These are phyloP conservation scores for Amphipyra berbera DNA, from an alignment of 2,888 invertebrate species.

Conservation along the genomic window DNA sequence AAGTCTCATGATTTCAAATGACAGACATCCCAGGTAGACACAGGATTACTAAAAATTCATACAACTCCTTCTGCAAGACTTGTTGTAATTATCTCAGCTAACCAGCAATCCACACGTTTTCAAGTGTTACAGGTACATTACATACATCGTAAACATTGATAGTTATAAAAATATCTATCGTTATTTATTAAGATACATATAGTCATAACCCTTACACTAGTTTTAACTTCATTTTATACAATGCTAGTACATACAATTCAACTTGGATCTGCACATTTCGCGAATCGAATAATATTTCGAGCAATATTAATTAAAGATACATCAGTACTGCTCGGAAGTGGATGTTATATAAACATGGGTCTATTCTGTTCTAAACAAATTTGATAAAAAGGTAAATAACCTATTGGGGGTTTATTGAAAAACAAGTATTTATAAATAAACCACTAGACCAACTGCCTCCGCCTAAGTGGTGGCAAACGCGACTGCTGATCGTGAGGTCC, in stretches of 20 bases:
- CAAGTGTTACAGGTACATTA: slow-evolving; percentile 62
- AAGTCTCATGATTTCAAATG: too few species aligned
- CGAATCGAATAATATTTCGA: slow-evolving; percentile 5
- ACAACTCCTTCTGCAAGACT: background rate
- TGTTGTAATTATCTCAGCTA: slow-evolving; percentile 24
- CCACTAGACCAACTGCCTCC: too few species aligned
- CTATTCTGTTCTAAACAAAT: too few species aligned
- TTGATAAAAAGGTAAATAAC: too few species aligned
- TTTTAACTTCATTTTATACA: slow-evolving; percentile 52
- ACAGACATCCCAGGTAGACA: background rate
- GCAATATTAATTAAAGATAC: background rate
- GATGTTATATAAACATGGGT: too few species aligned
- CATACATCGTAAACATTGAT: slow-evolving; percentile 58
- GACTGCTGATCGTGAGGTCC: too few species aligned
- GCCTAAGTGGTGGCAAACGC: too few species aligned
- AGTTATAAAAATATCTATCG: slow-evolving; percentile 61
- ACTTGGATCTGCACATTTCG: slow-evolving; percentile 26
- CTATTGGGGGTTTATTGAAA: too few species aligned
- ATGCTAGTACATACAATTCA: slow-evolving; percentile 37
- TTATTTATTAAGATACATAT: slow-evolving; percentile 55
- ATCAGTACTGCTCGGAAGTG: background rate
- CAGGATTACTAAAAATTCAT: background rate
- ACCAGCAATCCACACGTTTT: slow-evolving; percentile 46
- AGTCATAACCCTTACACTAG: slow-evolving; percentile 50
- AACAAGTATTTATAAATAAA: too few species aligned